phyloP scores from a whole-genome alignment of 2,888 invertebrate species.

The Aleiodes leptofemur region DNA sequence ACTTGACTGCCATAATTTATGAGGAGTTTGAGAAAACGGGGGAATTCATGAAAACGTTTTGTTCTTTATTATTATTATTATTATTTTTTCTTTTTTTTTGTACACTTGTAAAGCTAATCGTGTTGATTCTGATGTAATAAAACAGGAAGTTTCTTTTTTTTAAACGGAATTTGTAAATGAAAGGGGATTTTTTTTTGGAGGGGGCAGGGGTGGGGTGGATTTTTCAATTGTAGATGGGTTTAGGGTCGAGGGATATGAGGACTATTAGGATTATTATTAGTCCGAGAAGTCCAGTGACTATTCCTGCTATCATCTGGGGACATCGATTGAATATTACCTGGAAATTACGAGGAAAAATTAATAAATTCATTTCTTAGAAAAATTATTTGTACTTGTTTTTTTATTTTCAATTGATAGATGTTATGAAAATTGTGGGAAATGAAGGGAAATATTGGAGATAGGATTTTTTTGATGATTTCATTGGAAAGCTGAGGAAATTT shows the following conservation, averaged over 20 bases:
- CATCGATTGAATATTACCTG: conserved; percentile 76
- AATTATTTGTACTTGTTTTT: background rate
- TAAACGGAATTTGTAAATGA: too few species aligned
- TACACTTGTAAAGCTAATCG: conserved; percentile 26
- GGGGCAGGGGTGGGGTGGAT: conserved; percentile 43
- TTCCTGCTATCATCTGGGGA: conserved; percentile 75
- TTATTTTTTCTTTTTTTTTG: background rate
- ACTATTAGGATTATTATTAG: conserved; percentile 74
- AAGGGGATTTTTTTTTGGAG: background rate
- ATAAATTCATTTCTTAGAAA: background rate
- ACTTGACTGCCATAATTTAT: conserved; percentile 5
- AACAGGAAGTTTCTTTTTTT: conserved; percentile 2
- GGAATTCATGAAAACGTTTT: conserved; percentile 7
- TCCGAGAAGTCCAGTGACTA: conserved; percentile 75
- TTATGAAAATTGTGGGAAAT: too few species aligned
- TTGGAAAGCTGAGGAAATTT: too few species aligned
- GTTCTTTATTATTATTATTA: background rate
- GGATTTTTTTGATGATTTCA: too few species aligned
- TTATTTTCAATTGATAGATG: conserved; percentile 1
- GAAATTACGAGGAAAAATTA: conserved; percentile 52
- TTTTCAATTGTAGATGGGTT: conserved; percentile 63
- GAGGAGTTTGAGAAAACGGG: background rate
- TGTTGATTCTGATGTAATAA: conserved; percentile 26
- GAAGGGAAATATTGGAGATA: too few species aligned
- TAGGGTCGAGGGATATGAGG: conserved; percentile 64